Conservation (phyloP, 2,113 vertebrate genomes). For the Eurystomus gularis region DNA sequence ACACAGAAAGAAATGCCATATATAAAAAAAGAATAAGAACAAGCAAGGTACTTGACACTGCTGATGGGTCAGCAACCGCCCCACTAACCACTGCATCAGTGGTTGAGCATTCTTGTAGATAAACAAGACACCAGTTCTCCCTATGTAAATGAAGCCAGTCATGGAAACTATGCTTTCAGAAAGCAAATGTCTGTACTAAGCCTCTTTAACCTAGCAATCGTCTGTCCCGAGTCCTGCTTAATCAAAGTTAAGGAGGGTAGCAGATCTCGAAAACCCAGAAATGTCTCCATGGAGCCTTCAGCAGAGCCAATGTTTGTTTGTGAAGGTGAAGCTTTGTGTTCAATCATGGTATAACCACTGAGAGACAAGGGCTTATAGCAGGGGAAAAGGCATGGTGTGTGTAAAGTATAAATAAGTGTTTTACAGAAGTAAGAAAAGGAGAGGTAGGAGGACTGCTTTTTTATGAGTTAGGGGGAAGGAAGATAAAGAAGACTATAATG, state of each 20-base stretch:
- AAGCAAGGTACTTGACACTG: neutral
- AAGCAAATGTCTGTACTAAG: neutral
- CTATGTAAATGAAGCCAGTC: neutral
- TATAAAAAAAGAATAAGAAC: neutral
- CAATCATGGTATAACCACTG: neutral
- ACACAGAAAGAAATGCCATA: neutral
- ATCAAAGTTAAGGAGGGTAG: neutral
- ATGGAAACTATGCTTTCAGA: neutral
- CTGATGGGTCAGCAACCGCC: neutral
- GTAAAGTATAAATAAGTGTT: neutral
- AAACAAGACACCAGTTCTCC: neutral
- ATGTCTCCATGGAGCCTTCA: neutral
- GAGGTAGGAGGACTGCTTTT: neutral
- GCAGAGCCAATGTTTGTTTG: neutral
- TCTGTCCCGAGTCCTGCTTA: neutral
- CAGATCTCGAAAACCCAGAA: neutral
- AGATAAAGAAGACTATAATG: neutral
- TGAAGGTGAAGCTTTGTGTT: neutral
- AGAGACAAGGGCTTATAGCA: accelerated
- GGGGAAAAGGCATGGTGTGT: neutral
- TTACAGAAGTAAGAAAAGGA: neutral
- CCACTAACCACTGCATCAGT: neutral
- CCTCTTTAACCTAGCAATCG: neutral
- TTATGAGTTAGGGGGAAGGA: neutral
- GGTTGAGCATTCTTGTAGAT: neutral